phyloP scores from a whole-genome alignment of 2,888 invertebrate species.

The Troides aeacus region DNA sequence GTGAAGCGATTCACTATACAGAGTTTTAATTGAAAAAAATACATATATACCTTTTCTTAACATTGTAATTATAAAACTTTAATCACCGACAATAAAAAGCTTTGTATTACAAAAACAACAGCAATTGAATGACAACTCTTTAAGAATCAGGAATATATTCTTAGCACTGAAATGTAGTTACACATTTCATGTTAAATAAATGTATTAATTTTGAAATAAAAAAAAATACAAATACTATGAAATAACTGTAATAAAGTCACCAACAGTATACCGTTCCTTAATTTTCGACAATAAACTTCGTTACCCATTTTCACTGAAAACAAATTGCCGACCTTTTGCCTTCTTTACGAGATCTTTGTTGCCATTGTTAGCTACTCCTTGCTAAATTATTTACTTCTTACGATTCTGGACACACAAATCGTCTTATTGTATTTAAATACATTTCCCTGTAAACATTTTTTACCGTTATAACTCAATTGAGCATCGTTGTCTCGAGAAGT shows the following conservation, averaged over 20 bases:
- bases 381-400: conserved; percentile 77
- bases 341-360: conserved; percentile 77
- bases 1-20: neutral
- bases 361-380: conserved; percentile 72
- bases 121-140: too few species aligned
- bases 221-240: neutral
- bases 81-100: too few species aligned
- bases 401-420: conserved; percentile 44
- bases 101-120: too few species aligned
- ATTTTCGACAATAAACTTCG: conserved; percentile 75
- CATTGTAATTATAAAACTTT: neutral
- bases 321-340: conserved; percentile 79
- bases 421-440: conserved; percentile 40
- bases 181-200: too few species aligned
- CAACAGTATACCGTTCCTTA: conserved; percentile 36
- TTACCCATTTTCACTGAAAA: conserved; percentile 70
- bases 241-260: conserved; percentile 4
- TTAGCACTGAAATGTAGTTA: too few species aligned
- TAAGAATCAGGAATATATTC: too few species aligned
- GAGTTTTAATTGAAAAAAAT: conserved; percentile 7
- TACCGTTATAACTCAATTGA: neutral
- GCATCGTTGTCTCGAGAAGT: neutral
- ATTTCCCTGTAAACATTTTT: neutral
- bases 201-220: too few species aligned
- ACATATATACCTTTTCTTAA: neutral